These are phyloP conservation scores for Planococcus citri DNA, from an alignment of 1,140 invertebrate species.

Conservation along the genomic window DNA sequence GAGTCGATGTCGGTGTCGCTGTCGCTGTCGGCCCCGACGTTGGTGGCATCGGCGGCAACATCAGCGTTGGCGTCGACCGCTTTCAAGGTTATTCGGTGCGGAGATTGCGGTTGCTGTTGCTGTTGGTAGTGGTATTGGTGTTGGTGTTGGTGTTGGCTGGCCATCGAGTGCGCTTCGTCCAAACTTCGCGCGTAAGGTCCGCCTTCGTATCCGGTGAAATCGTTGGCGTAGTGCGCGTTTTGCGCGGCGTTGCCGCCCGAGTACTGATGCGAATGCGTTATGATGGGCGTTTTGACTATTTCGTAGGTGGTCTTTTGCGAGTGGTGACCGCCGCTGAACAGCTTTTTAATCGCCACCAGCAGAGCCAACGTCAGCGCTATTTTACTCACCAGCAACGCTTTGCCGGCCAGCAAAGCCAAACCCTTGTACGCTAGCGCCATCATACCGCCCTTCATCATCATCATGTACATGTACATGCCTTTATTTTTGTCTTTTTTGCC, in stretches of 20 bases:
- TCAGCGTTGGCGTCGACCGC: too few relatives aligned
- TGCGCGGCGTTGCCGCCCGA: conserved; percentile 58
- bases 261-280: conserved; percentile 59
- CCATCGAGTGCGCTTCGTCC: conserved; percentile 16
- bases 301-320: conserved; percentile 69
- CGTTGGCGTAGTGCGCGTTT: conserved; percentile 43
- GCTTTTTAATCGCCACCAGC: conserved; percentile 61
- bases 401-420: conserved; percentile 55
- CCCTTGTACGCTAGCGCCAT: conserved; percentile 59
- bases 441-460: conserved; percentile 53
- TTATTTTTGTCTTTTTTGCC: conserved; percentile 41
- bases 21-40: too few relatives aligned
- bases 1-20: too few relatives aligned
- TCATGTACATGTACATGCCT: conserved; percentile 43
- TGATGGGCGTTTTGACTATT: conserved; percentile 70
- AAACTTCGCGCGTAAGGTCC: conserved; percentile 34
- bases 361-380: conserved; percentile 60
- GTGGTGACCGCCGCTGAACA: conserved; percentile 41
- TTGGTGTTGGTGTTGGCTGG: too few relatives aligned
- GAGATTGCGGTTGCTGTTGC: too few relatives aligned
- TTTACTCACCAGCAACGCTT: conserved; percentile 57
- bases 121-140: too few relatives aligned
- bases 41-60: too few relatives aligned
- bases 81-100: too few relatives aligned
- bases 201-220: conserved; percentile 32